phyloP scores from a whole-genome alignment of 2,888 invertebrate genomes.

The Caenorhabditis imperialis region DNA sequence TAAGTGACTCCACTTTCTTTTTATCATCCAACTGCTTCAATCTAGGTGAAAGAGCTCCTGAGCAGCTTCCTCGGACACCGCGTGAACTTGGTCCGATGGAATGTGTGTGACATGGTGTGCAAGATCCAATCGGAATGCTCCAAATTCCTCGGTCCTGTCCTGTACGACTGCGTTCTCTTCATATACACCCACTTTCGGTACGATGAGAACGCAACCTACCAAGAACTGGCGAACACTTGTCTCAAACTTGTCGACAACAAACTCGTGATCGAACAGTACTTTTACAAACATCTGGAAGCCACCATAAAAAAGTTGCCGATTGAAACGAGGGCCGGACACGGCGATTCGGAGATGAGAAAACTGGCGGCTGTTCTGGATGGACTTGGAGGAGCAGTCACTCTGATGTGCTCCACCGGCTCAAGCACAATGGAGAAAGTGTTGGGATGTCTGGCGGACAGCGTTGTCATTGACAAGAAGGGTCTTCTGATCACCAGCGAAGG shows the following conservation, averaged over 20 bases:
- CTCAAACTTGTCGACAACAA: slow-evolving; percentile 4
- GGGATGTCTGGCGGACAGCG: slow-evolving; percentile 19
- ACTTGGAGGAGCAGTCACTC: slow-evolving; percentile 15
- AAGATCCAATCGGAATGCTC: slow-evolving; percentile 16
- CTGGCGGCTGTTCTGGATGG: slow-evolving; percentile 7
- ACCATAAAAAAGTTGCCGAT: slow-evolving; percentile 2
- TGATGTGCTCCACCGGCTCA: slow-evolving; percentile 31
- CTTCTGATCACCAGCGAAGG: slow-evolving; percentile 28
- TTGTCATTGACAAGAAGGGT: slow-evolving; percentile 19
- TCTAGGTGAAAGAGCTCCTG: slow-evolving; percentile 5
- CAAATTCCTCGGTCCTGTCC: background rate
- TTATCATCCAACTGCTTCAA: background rate
- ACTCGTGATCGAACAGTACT: background rate
- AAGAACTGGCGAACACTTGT: slow-evolving; percentile 3
- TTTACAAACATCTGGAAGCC: slow-evolving; percentile 13
- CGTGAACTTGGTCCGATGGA: background rate
- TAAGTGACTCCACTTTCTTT: background rate
- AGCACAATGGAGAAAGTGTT: slow-evolving; percentile 24
- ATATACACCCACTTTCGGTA: slow-evolving; percentile 17
- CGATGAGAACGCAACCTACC: slow-evolving; percentile 16
- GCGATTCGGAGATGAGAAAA: background rate
- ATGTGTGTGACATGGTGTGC: slow-evolving; percentile 2
- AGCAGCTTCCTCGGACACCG: slow-evolving; percentile 4
- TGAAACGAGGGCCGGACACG: background rate
- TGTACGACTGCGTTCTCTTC: slow-evolving; percentile 1